Evolutionary conservation across 2,797 vertebrate species (phyloP).

Genomic region (Calcarius lapponicus): DNA sequence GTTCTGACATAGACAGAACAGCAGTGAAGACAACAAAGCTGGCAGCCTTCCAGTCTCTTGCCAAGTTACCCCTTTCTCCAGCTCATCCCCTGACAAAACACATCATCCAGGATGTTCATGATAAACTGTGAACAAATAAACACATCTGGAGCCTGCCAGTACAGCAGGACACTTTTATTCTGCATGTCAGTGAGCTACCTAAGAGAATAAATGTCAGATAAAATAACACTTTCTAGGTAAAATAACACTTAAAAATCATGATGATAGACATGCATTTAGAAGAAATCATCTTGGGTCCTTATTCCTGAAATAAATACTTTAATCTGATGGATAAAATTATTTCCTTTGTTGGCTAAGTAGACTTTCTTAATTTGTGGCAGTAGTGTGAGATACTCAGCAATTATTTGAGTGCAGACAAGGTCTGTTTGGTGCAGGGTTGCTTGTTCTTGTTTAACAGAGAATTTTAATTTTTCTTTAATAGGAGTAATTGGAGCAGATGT

Average conservation of each 20-base stretch:
- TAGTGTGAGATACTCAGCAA: not conserved
- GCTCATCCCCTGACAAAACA: slow-evolving; percentile 14
- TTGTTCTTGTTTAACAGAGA: not conserved
- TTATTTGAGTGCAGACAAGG: not conserved
- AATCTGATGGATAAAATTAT: not conserved
- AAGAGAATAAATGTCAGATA: not conserved
- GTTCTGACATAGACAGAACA: not conserved
- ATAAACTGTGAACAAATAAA: slow-evolving; percentile 48
- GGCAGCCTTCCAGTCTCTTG: slow-evolving; percentile 32
- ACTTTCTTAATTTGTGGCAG: not conserved
- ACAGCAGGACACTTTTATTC: not conserved
- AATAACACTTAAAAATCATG: not conserved
- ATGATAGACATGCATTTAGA: not conserved
- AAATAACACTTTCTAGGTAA: not conserved
- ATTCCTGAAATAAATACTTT: not conserved
- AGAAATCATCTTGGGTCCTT: not conserved
- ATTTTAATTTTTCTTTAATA: slow-evolving; percentile 56
- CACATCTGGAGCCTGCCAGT: not conserved
- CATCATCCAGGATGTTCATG: not conserved
- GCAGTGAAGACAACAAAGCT: not conserved
- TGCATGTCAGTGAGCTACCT: not conserved
- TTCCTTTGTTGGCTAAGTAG: not conserved
- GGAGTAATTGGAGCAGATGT: slow-evolving; percentile 95
- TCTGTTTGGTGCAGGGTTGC: not conserved
- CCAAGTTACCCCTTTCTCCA: slow-evolving; percentile 12